Conservation (phyloP, 2,888 invertebrate species). For the Campoletis raptor region DNA sequence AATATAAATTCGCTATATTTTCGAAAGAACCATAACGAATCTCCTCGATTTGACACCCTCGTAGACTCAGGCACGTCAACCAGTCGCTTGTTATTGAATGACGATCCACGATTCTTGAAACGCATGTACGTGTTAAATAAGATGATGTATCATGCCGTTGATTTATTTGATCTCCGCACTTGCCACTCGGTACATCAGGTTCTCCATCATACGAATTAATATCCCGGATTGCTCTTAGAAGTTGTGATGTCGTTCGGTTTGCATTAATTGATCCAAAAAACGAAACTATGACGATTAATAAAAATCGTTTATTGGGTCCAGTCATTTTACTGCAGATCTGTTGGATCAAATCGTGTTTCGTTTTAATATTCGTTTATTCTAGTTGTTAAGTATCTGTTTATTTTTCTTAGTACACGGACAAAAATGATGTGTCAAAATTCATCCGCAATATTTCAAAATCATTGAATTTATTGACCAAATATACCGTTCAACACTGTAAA, state of each 20-base stretch:
- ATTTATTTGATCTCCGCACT: conserved; percentile 73
- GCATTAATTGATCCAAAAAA: conserved; percentile 20
- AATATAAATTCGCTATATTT: conserved; percentile 74
- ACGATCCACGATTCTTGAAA: conserved; percentile 62
- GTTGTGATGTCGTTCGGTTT: background rate
- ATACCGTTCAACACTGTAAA: too few relatives aligned
- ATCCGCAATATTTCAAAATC: too few relatives aligned
- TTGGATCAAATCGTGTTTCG: background rate
- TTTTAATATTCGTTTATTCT: background rate
- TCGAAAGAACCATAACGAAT: conserved; percentile 73
- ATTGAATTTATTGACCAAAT: too few relatives aligned
- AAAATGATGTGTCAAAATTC: too few relatives aligned
- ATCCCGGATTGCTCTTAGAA: background rate
- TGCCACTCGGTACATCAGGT: conserved; percentile 73
- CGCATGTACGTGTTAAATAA: conserved; percentile 70
- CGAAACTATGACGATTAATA: conserved; percentile 1
- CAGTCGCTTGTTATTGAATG: conserved; percentile 73
- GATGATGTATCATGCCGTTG: conserved; percentile 68
- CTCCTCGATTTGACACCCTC: conserved; percentile 73
- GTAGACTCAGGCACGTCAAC: conserved; percentile 75
- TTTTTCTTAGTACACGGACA: too few relatives aligned
- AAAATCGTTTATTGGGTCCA: background rate
- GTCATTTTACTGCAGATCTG: conserved; percentile 29
- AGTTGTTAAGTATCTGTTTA: too few relatives aligned
- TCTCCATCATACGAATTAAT: conserved; percentile 50